These are phyloP conservation scores for Marronus borbonicus DNA, from an alignment of 2,888 invertebrate species.

Conservation along the genomic window DNA sequence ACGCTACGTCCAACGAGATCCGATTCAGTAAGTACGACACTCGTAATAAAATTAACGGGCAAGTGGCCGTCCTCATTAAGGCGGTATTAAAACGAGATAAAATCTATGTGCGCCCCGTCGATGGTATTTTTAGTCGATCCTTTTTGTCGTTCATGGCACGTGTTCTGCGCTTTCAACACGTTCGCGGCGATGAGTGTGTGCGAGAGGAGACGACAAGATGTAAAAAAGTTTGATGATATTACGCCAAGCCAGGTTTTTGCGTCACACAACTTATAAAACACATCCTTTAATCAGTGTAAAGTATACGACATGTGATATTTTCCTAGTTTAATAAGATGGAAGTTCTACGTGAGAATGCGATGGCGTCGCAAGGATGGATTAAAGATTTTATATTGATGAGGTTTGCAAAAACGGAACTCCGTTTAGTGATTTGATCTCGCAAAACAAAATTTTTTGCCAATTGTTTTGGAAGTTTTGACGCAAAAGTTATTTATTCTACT, in stretches of 20 bases:
- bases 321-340: constrained; percentile 5
- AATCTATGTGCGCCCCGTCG: neutral
- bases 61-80: constrained; percentile 12
- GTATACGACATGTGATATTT: neutral
- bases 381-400: too few relatives aligned
- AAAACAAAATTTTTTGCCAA: too few relatives aligned
- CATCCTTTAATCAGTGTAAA: neutral
- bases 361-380: neutral
- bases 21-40: neutral
- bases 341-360: neutral
- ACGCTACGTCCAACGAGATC: neutral
- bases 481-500: too few relatives aligned
- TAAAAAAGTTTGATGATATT: constrained; percentile 10
- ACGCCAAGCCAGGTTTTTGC: neutral
- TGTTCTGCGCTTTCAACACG: neutral
- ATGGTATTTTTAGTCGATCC: neutral
- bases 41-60: constrained; percentile 1
- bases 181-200: neutral
- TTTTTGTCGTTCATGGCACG: constrained; percentile 2
- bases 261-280: neutral
- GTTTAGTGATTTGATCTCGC: too few relatives aligned
- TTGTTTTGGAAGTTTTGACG: too few relatives aligned
- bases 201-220: neutral
- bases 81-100: constrained; percentile 1
- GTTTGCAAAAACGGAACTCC: too few relatives aligned